Evolutionary conservation across 2,888 invertebrate species (phyloP), one percentile per base, ranked within the genome.

Genomic region (Eupeodes luniger): DNA sequence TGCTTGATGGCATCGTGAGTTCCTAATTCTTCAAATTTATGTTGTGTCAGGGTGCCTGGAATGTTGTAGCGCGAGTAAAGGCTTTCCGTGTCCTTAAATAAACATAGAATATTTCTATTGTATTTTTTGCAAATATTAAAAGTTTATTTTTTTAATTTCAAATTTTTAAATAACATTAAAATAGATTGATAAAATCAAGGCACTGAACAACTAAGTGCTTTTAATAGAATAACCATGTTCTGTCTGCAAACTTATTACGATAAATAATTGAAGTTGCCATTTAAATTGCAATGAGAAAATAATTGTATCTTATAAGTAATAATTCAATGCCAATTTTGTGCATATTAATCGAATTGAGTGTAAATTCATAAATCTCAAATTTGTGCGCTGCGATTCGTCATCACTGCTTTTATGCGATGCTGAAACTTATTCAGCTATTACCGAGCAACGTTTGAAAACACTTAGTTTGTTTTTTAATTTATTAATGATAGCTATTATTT

Each of bases 1-100:
- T 91, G 90, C 72, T 91, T 89, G 27, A 92, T 91, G 1, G 92
- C 92, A 44, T 92, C 91, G 40, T 91, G 91, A 19, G 92, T 92
- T 76, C 93, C 92, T 79, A 93, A 70, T 64, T 91, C 91, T 53
- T 92, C 91, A 59, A 91, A 91, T 80, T 93, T 93, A 80, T 91
- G 91, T 11, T 91, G 91, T 27, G 92, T 92, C 55, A 93, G 76
- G 27, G 91, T 90, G 40, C 93, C 93, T 57, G 92, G 92, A 75
- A 92, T 91, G 89, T 92, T 92, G 85, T 92, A 91, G 83, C 90
- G 91, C 75, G 92, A 90, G 77, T 92, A 92, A 83, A 91, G 91
- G 89, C 92, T 92, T 81, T 92, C 91, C 16, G 88, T 76, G 51
- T 90, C 90, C 81, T 88, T 57, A 36, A 81, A 89, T n/a, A 61